Conservation (phyloP, 92 coral and sea anemone species). For the Isaurus tuberculatus region DNA sequence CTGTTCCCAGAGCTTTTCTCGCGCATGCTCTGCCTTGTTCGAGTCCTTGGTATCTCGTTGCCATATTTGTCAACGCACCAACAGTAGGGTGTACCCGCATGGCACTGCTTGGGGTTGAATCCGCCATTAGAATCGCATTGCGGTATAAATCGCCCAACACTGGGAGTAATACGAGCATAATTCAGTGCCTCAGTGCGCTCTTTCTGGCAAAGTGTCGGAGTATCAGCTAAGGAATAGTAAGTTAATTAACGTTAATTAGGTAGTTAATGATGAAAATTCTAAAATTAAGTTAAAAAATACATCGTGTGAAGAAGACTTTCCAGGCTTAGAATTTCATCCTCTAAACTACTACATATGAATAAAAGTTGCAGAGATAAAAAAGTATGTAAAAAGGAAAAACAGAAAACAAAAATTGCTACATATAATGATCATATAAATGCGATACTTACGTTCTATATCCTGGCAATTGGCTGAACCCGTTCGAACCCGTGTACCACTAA, state of each 20-base stretch:
- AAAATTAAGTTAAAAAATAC: too few species aligned
- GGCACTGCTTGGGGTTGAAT: constrained; percentile 81
- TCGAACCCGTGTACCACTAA: constrained; percentile 65
- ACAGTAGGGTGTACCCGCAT: constrained; percentile 78
- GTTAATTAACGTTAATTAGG: too few species aligned
- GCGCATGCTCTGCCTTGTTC: constrained; percentile 38
- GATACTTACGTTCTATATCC: constrained; percentile 65
- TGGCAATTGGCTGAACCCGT: constrained; percentile 66
- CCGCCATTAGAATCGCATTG: constrained; percentile 76
- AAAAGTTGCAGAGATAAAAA: too few species aligned
- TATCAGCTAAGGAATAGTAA: too few species aligned
- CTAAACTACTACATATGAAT: too few species aligned
- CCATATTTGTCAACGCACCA: constrained; percentile 96
- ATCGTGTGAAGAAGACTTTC: too few species aligned
- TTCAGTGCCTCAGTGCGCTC: constrained; percentile 48
- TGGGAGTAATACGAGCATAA: constrained; percentile 42
- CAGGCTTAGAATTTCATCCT: too few species aligned
- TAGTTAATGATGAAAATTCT: too few species aligned
- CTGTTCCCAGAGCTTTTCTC: not conserved
- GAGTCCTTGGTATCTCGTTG: constrained; percentile 78
- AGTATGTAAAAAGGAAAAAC: too few species aligned
- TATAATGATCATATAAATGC: not conserved
- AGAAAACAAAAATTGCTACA: not conserved
- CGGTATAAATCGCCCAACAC: constrained; percentile 61
- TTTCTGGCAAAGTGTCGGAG: constrained; percentile 51